These are phyloP conservation scores for Anthophora plumipes DNA, from an alignment of 2,888 invertebrate species.

Conservation along the genomic window DNA sequence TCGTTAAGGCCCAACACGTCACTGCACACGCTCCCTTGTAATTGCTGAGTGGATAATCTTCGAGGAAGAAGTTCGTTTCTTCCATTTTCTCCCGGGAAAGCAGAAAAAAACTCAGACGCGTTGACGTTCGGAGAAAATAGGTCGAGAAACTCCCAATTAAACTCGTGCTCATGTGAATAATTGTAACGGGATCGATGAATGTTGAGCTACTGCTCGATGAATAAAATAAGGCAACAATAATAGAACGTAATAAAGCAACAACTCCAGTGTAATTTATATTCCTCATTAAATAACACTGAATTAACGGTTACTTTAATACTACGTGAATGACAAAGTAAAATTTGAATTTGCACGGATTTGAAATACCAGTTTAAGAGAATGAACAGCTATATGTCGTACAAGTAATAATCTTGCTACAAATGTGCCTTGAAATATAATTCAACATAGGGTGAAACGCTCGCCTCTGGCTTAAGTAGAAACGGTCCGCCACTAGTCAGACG, in stretches of 20 bases:
- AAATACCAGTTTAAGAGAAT: no score
- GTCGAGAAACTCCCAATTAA: slow-evolving; percentile 45
- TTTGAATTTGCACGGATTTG: no score
- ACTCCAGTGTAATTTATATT: no score
- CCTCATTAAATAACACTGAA: no score
- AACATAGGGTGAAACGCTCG: background rate
- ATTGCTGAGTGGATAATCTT: slow-evolving; percentile 59
- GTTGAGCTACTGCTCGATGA: background rate
- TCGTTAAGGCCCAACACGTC: slow-evolving; percentile 57
- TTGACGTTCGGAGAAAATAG: slow-evolving; percentile 26
- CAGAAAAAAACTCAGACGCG: slow-evolving; percentile 9
- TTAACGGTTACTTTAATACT: no score
- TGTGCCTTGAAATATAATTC: background rate
- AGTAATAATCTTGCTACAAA: no score
- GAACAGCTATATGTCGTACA: no score
- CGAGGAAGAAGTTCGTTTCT: slow-evolving; percentile 36
- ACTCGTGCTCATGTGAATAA: slow-evolving; percentile 19
- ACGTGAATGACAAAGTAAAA: no score
- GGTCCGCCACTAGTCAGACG: background rate
- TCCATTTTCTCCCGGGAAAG: slow-evolving; percentile 12
- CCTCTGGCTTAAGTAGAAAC: slow-evolving; percentile 6
- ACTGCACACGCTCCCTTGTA: slow-evolving; percentile 51
- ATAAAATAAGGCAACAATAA: no score
- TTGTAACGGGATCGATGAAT: slow-evolving; percentile 35
- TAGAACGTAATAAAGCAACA: no score